Evolutionary conservation across 2,113 vertebrate species (phyloP).

Genomic region (Meriones unguiculatus): DNA sequence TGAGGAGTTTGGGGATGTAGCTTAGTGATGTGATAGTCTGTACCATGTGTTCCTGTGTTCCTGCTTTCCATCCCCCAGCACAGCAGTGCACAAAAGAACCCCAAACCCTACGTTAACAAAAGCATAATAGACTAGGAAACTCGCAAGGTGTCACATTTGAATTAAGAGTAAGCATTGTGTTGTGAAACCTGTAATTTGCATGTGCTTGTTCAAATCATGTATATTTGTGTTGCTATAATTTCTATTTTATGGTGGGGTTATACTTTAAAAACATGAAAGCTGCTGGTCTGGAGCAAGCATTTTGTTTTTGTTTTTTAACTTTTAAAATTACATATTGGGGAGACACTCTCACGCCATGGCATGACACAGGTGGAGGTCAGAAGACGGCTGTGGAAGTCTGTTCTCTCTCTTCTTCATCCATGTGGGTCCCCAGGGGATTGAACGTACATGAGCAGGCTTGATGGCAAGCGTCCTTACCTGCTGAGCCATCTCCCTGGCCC

Average conservation of each 20-base stretch:
- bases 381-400: background rate
- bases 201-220: conserved; percentile 39
- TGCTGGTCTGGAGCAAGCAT: background rate
- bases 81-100: background rate
- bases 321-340: background rate
- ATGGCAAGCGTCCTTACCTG: background rate
- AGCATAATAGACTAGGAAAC: conserved; percentile 28
- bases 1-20: background rate
- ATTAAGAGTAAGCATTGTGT: background rate
- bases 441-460: background rate
- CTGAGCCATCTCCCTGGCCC: background rate
- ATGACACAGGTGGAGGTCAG: background rate
- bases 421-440: background rate
- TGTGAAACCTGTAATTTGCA: conserved; percentile 59
- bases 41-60: background rate
- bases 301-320: background rate
- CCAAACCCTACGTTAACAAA: background rate
- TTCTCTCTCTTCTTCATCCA: background rate
- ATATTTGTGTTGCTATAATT: conserved; percentile 29
- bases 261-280: conserved; percentile 43
- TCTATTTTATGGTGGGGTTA: conserved; percentile 45
- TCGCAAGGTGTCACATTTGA: background rate
- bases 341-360: too few species aligned
- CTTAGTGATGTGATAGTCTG: background rate
- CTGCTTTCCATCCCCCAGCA: background rate